phyloP scores from a whole-genome alignment of 2,113 vertebrate genomes.

The Pelecanoides urinatrix region DNA sequence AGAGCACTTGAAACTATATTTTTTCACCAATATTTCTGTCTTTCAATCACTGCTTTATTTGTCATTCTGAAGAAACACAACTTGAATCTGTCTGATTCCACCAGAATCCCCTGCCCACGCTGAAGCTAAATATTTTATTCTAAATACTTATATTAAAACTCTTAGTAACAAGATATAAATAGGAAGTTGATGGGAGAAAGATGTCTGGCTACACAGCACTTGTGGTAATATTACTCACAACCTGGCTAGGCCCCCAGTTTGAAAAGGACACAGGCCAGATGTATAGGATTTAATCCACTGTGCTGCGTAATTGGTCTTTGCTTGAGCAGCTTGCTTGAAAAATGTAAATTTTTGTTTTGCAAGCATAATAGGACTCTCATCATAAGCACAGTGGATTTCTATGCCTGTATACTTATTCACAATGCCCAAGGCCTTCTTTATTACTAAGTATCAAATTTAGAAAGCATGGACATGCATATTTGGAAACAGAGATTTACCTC shows the following conservation, averaged over 20 bases:
- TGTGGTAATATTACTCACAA: background rate
- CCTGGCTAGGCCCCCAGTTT: background rate
- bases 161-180: background rate
- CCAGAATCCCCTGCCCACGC: too few species aligned
- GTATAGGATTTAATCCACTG: background rate
- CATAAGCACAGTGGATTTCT: background rate
- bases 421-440: background rate
- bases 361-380: background rate
- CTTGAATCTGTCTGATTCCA: background rate
- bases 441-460: background rate
- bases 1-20: background rate
- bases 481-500: background rate
- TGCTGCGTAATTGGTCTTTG: background rate
- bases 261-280: background rate
- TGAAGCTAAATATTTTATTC: background rate
- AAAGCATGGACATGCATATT: background rate
- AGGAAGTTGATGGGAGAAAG: background rate
- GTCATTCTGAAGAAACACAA: background rate
- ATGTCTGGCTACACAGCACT: background rate
- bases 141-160: background rate
- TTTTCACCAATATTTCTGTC: background rate
- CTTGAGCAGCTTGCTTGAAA: background rate
- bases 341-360: slow-evolving; percentile 9
- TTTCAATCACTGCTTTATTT: background rate
- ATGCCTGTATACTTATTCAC: background rate